Conservation (phyloP, 1,140 invertebrate species). For the Drosophila azteca region DNA sequence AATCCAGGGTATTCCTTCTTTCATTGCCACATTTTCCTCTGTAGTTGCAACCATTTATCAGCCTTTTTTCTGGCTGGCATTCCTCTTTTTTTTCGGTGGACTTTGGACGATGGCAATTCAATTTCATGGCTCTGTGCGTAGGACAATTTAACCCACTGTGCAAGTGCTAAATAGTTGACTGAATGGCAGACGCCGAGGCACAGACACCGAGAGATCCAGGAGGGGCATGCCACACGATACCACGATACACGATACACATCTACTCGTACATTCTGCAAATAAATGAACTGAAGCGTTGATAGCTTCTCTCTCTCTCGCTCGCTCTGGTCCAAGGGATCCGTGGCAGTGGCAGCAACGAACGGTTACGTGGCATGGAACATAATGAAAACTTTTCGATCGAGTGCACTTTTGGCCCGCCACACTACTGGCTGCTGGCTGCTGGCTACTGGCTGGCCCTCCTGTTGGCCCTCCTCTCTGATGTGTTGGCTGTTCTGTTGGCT, state of each 20-base stretch:
- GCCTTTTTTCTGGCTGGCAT: background rate
- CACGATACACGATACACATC: background rate
- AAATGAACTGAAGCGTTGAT: constrained; percentile 77
- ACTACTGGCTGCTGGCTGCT: constrained; percentile 28
- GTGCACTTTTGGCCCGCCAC: constrained; percentile 57
- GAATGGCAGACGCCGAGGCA: constrained; percentile 49
- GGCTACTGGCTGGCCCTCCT: constrained; percentile 4
- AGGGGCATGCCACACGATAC: constrained; percentile 8
- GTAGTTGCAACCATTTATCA: constrained; percentile 4
- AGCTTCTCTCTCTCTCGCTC: constrained; percentile 23
- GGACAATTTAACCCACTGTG: constrained; percentile 62
- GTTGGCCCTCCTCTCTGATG: constrained; percentile 1
- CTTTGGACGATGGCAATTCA: constrained; percentile 46
- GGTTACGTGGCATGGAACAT: constrained; percentile 51
- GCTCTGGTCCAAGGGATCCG: background rate
- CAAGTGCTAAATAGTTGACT: constrained; percentile 79
- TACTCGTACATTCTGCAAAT: constrained; percentile 51
- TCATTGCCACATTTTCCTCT: too few species aligned
- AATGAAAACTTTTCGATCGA: constrained; percentile 81
- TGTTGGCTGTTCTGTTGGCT: constrained; percentile 6
- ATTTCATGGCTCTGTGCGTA: constrained; percentile 76
- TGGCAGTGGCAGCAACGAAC: constrained; percentile 1
- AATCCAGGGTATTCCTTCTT: background rate
- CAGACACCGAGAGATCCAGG: constrained; percentile 7
- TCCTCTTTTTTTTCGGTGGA: constrained; percentile 9